Conservation (phyloP, 2,888 invertebrate species). For the Dasypolia templi region DNA sequence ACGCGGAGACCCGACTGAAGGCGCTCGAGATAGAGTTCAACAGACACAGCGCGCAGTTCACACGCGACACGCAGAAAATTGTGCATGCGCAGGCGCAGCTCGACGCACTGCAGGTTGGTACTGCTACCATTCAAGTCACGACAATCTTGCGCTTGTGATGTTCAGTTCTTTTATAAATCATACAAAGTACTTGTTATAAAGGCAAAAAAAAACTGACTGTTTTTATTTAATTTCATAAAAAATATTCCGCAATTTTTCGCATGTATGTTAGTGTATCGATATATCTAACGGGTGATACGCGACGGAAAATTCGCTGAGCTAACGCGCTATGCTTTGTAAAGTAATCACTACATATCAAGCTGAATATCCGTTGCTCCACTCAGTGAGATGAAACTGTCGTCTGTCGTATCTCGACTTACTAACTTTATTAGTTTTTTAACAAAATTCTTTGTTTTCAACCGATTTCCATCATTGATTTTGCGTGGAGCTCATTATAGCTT, state of each 20-base stretch:
- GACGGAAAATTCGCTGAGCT: neutral
- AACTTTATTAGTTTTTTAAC: neutral
- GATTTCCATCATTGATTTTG: neutral
- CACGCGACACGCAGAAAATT: conserved; percentile 91
- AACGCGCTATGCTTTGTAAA: neutral
- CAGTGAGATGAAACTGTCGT: too few species aligned
- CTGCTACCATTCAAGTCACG: neutral
- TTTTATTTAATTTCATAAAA: neutral
- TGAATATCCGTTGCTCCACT: neutral
- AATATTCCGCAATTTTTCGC: neutral
- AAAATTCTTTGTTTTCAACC: neutral
- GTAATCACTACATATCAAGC: neutral
- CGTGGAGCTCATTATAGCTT: neutral
- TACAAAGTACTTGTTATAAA: neutral
- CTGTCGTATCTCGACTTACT: neutral
- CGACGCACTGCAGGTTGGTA: conserved; percentile 86
- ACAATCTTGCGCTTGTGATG: neutral
- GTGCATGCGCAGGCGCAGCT: conserved; percentile 77
- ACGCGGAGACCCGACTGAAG: conserved; percentile 91
- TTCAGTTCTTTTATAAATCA: neutral
- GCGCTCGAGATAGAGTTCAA: conserved; percentile 92
- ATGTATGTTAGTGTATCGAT: neutral
- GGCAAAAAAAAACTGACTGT: neutral
- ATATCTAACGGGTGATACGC: neutral
- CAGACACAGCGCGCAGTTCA: conserved; percentile 92